phyloP scores from a whole-genome alignment of 2,113 vertebrate species.

The Poeciliopsis turrubarensis region DNA sequence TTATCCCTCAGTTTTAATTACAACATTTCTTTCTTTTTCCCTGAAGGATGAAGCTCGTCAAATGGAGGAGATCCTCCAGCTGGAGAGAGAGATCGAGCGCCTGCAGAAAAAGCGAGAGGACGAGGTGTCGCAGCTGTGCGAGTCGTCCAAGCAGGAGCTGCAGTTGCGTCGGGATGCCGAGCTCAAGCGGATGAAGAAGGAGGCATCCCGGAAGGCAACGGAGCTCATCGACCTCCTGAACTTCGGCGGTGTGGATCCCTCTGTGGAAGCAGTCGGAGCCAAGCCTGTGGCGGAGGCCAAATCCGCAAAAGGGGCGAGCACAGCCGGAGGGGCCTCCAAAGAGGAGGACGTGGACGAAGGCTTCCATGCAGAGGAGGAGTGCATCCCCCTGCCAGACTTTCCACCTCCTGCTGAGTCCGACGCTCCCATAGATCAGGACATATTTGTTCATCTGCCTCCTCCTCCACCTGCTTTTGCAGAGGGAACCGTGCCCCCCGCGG shows the following conservation, averaged over 20 bases:
- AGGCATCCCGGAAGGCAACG: constrained; percentile 88
- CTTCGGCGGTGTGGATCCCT: constrained; percentile 82
- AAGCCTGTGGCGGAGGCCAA: constrained; percentile 47
- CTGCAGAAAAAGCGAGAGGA: constrained; percentile 88
- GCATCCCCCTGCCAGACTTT: constrained; percentile 77
- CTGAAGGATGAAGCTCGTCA: constrained; percentile 82
- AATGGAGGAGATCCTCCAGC: constrained; percentile 90
- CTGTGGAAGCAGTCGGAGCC: constrained; percentile 20
- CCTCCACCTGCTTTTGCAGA: constrained; percentile 80
- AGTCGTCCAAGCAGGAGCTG: constrained; percentile 85
- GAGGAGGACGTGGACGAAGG: constrained; percentile 89
- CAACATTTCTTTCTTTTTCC: not conserved
- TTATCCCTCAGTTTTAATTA: not conserved
- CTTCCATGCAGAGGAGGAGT: constrained; percentile 87
- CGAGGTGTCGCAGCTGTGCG: constrained; percentile 86
- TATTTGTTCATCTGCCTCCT: constrained; percentile 78
- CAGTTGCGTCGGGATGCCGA: constrained; percentile 86
- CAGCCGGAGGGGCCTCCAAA: constrained; percentile 66
- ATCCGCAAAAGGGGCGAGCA: constrained; percentile 68
- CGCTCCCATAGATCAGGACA: constrained; percentile 76
- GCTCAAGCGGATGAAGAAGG: constrained; percentile 87
- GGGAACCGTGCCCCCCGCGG: constrained; percentile 64
- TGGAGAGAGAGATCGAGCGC: constrained; percentile 91
- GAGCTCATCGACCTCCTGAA: constrained; percentile 88
- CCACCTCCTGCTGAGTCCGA: constrained; percentile 75